These are phyloP conservation scores for Podocnemis expansa DNA, from an alignment of 2,113 vertebrate genomes.

Conservation along the genomic window DNA sequence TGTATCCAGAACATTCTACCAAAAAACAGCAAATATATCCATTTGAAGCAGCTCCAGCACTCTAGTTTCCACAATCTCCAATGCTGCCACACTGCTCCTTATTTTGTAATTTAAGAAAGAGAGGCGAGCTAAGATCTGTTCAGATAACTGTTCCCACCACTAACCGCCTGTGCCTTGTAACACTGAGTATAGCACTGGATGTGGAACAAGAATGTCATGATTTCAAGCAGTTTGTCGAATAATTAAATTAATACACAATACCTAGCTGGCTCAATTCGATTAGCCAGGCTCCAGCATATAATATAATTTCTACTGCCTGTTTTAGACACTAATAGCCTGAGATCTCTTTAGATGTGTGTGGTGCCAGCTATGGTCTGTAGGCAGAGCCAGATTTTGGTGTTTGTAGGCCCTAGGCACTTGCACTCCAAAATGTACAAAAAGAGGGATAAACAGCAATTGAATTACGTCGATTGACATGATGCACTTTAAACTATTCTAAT, in stretches of 20 bases:
- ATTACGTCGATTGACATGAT: no score
- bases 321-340: slow-evolving; percentile 71
- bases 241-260: slow-evolving; percentile 75
- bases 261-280: slow-evolving; percentile 72
- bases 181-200: background rate
- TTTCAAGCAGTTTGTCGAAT: slow-evolving; percentile 73
- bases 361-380: slow-evolving; percentile 60
- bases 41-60: background rate
- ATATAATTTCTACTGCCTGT: slow-evolving; percentile 72
- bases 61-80: background rate
- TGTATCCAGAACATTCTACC: background rate
- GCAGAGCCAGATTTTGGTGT: no score
- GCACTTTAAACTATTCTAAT: no score
- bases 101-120: background rate
- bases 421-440: no score
- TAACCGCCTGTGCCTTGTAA: background rate
- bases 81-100: background rate
- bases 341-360: slow-evolving; percentile 64
- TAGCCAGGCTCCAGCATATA: slow-evolving; percentile 71
- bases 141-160: background rate
- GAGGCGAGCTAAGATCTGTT: background rate
- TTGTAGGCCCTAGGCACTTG: no score
- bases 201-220: slow-evolving; percentile 52
- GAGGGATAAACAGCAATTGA: no score
- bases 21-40: background rate